Conservation (phyloP, 2,888 invertebrate species). For the Cephus rjabovi region DNA sequence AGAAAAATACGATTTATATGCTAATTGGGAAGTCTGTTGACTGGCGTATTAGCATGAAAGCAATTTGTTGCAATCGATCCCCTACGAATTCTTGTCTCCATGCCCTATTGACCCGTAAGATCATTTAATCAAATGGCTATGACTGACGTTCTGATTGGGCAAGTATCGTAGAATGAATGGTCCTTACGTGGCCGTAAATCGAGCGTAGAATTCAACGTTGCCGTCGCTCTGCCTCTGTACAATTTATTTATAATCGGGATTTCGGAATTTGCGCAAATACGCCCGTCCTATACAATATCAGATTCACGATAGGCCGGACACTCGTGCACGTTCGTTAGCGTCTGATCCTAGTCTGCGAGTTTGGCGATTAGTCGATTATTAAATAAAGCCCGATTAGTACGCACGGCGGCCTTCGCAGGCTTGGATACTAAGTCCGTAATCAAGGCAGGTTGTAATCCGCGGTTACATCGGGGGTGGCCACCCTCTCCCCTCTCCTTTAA, state of each 20-base stretch:
- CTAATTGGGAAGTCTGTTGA: constrained; percentile 38
- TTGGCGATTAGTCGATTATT: constrained; percentile 42
- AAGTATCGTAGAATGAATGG: background rate
- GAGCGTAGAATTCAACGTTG: background rate
- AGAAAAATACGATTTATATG: constrained; percentile 47
- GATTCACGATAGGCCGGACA: background rate
- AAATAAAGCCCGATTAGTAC: constrained; percentile 42
- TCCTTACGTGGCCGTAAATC: background rate
- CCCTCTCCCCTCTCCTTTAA: background rate
- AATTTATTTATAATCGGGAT: background rate
- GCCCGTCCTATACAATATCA: background rate
- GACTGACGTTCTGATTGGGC: background rate
- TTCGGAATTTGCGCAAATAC: background rate
- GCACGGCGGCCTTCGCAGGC: constrained; percentile 1
- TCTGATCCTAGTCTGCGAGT: background rate
- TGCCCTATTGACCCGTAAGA: background rate
- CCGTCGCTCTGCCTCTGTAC: background rate
- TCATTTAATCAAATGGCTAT: background rate
- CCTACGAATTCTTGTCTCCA: background rate
- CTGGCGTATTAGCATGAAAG: constrained; percentile 42
- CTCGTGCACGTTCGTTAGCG: background rate
- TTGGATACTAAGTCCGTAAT: constrained; percentile 29
- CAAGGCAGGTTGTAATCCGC: constrained; percentile 34
- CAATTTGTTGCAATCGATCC: constrained; percentile 43
- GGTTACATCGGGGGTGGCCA: constrained; percentile 19